Conservation (phyloP, 2,888 invertebrate species). For the Apodemia mormo region DNA sequence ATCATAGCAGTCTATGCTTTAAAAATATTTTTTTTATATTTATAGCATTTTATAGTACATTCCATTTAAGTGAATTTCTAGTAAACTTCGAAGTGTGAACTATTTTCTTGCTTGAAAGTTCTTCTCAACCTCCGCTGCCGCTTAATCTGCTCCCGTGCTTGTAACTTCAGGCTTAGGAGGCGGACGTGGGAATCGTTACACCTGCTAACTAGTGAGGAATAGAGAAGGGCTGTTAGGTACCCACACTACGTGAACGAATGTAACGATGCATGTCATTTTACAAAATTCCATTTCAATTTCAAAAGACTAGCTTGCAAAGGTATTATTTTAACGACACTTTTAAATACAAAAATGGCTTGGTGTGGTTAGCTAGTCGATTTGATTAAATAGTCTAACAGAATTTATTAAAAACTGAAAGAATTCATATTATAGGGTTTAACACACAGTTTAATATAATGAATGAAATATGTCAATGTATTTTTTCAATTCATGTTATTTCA, state of each 20-base stretch:
- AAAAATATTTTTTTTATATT: no score
- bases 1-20: no score
- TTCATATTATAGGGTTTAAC: no score
- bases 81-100: no score
- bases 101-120: no score
- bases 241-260: slow-evolving; percentile 50
- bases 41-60: no score
- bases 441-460: no score
- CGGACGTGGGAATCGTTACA: slow-evolving; percentile 70
- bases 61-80: no score
- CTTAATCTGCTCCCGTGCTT: background rate
- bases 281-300: slow-evolving; percentile 13
- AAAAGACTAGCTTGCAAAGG: background rate
- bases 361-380: background rate
- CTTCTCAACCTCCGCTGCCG: background rate
- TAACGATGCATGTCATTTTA: slow-evolving; percentile 28
- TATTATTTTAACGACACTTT: slow-evolving; percentile 12
- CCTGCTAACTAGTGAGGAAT: slow-evolving; percentile 71
- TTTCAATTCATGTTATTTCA: no score
- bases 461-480: no score
- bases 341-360: background rate
- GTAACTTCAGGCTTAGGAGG: slow-evolving; percentile 45
- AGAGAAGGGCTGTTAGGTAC: slow-evolving; percentile 69
- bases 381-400: background rate
- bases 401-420: no score